Evolutionary conservation across 2,888 invertebrate species (phyloP).

Genomic region (Caenorhabditis drosophilae): DNA sequence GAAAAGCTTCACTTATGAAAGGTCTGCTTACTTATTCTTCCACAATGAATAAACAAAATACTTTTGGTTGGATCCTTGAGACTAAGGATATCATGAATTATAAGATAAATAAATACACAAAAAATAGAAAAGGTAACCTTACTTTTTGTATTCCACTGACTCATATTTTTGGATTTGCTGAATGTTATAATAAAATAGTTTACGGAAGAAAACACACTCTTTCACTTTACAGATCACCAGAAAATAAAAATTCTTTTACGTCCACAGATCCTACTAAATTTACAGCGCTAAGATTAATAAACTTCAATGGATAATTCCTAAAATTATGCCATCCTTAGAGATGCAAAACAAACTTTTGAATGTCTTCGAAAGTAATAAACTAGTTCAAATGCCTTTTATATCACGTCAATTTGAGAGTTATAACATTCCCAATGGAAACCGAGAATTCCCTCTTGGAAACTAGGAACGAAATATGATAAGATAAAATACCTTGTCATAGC

Average conservation of each 20-base stretch:
- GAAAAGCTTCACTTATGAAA: constrained; percentile 50
- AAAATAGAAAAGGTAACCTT: constrained; percentile 46
- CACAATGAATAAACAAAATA: constrained; percentile 54
- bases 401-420: constrained; percentile 55
- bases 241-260: constrained; percentile 40
- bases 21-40: constrained; percentile 37
- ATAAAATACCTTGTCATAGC: constrained; percentile 49
- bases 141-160: constrained; percentile 51
- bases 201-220: constrained; percentile 52
- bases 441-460: constrained; percentile 57
- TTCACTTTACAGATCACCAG: constrained; percentile 51
- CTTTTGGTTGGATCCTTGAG: constrained; percentile 52
- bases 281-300: constrained; percentile 47
- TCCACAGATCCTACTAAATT: constrained; percentile 46
- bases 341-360: constrained; percentile 54
- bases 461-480: constrained; percentile 57
- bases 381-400: constrained; percentile 46
- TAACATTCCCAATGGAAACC: constrained; percentile 54
- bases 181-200: constrained; percentile 54
- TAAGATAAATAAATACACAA: constrained; percentile 52
- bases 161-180: constrained; percentile 55
- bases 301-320: constrained; percentile 56
- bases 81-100: constrained; percentile 40
- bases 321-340: constrained; percentile 50
- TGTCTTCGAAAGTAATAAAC: constrained; percentile 43